Conservation (phyloP, 2,888 invertebrate species). For the Parnassius smintheus region DNA sequence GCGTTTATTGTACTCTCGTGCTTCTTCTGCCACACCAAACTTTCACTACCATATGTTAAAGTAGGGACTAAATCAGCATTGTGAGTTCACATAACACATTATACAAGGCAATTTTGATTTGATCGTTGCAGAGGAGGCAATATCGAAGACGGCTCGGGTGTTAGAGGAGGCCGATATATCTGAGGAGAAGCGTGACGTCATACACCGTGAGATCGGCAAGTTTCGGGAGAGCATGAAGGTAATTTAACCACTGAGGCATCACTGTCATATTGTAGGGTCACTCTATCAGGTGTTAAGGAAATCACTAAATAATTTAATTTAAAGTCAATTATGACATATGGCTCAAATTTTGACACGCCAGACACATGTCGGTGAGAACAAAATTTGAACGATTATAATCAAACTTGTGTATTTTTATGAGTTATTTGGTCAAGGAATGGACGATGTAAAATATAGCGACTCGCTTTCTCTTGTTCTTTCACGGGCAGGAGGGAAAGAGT, state of each 20-base stretch:
- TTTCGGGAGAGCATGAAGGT: constrained; percentile 99
- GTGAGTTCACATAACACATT: no score
- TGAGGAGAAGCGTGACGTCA: constrained; percentile 97
- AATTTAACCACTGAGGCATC: constrained; percentile 51
- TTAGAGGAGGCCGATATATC: constrained; percentile 94
- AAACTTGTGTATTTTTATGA: not conserved
- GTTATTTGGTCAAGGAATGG: not conserved
- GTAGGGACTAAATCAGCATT: no score
- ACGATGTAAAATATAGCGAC: constrained; percentile 10
- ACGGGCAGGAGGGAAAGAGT: constrained; percentile 24
- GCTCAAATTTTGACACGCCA: not conserved
- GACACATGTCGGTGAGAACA: not conserved
- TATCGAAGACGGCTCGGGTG: constrained; percentile 83
- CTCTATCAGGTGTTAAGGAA: not conserved
- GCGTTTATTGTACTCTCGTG: no score
- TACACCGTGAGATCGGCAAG: constrained; percentile 98
- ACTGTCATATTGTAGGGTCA: constrained; percentile 2
- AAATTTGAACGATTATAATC: not conserved
- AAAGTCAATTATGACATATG: not conserved
- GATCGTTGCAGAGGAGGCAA: constrained; percentile 82
- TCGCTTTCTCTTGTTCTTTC: constrained; percentile 25
- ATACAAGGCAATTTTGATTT: no score
- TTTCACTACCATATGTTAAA: no score
- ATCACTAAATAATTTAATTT: not conserved
- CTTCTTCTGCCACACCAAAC: no score